Evolutionary conservation across 2,113 vertebrate species (phyloP).

Genomic region (Turdus rufiventris): DNA sequence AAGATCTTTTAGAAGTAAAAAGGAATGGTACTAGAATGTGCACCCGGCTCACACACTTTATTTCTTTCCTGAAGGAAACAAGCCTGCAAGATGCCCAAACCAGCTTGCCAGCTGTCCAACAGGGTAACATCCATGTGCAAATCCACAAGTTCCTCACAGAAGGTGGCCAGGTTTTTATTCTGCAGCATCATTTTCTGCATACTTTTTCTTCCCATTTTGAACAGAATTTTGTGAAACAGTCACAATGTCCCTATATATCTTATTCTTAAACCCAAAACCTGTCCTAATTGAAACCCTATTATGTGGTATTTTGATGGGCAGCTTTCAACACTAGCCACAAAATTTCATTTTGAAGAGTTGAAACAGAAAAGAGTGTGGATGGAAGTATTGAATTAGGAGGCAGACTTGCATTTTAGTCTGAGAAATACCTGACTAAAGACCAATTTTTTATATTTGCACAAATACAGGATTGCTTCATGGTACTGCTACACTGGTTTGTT

Average conservation of each 20-base stretch:
- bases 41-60: neutral
- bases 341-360: neutral
- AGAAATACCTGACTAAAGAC: neutral
- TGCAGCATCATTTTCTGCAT: neutral
- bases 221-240: neutral
- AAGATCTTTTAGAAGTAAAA: neutral
- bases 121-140: rapidly evolving
- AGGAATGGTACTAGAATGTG: neutral
- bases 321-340: neutral
- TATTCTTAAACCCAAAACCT: neutral
- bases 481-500: neutral
- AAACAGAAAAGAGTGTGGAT: neutral
- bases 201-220: neutral
- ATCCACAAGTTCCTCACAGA: neutral
- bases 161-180: neutral
- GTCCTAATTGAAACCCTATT: neutral
- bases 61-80: neutral
- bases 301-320: neutral
- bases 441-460: neutral
- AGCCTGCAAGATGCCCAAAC: neutral
- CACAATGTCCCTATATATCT: neutral
- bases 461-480: neutral
- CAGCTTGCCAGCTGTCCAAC: neutral
- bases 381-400: neutral
- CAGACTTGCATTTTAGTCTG: neutral